Base-by-base conservation (phyloP, 2,113 vertebrate species). In the Corynorhinus townsendii region DNA sequence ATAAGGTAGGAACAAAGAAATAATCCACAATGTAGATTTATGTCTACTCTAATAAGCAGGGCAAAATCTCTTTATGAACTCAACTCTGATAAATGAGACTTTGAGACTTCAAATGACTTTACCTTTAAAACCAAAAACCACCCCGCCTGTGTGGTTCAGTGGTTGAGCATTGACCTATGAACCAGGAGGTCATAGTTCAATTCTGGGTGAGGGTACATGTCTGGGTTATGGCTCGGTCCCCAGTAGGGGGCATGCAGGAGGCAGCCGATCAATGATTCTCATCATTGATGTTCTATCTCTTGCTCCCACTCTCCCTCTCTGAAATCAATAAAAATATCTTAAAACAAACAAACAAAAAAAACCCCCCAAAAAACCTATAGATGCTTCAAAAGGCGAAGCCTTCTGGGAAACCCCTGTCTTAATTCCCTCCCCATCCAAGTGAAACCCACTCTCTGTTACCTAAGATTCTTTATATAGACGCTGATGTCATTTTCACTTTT, bases 401-500 rank as follows among this genome's bases (percentile, higher is more conserved):
- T 77, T 49, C 19, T 49, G 33, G 45, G 7, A 83, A 95, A 69
- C 11, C 52, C 19, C 4, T 20, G 14, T 89, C 28, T 90, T 73
- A 84, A 66, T 68, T 66, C 14, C 40, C 20, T 90, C 8, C 9
- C 12, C 33, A 16, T 85, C 20, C 45, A 89, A 71, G 9, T 22
- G 66, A 94, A 49, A 30, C 17, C 64, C 38, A 38, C 3, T 26
- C 35, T 35, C 38, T 59, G 30, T 47, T 88, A 95, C 73, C 20
- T 35, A 71, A 93, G 79, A 40, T 82, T 22, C 47, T 85, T 96
- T 93, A 6, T 86, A 30, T 47, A 38, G 56, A 66, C 96, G 89
- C 33, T 96, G 87, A 97, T 81, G 80, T 84, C 83, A 93, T 97
- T 97, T 97, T 97, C 94, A 89, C 91, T 82, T 93, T 8, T 91